Evolutionary conservation across 2,888 invertebrate genomes (phyloP), one percentile per base, ranked within the genome.

Genomic region (Cheilosia vernalis): DNA sequence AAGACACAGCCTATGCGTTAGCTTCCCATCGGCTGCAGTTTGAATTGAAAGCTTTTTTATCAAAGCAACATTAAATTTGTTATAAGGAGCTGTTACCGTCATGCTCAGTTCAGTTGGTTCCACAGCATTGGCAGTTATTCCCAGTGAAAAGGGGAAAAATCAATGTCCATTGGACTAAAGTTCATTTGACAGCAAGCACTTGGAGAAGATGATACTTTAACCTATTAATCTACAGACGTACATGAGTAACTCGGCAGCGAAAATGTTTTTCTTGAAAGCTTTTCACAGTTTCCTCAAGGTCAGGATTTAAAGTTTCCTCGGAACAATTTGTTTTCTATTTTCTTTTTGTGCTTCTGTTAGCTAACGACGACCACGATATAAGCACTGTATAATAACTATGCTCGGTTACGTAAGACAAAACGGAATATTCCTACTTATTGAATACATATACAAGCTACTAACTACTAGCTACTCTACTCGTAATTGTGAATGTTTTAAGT

Each of bases 171-270:
- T 84, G 40, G 63, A 37, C 53, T 55, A 33, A 44, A 76, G 69
- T 80, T 80, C 33, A 74, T 79, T 69, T 72, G 21, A 74, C 64
- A 80, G 53, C 49, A 60, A 76, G 53, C 42, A 60, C 72, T 77
- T 66, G 66, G 76, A 44, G 70, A 72, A 66, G 51, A 69, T 67
- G 53, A 81, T 63, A 72, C 63, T 81, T 81, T 81, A 76, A 85
- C 85, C 81, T 81, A 81, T 81, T 49, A 21, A 77, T 66, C 66
- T 70, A 81, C 55, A 76, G 66, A 49, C 67, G 66, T 70, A 76
- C 74, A 60, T 80, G 74, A 76, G 47, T 70, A 61, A 80, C 80
- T 74, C 74, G 74, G 70, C 80, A 80, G 66, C 80, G 80, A 70
- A 70, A 67, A 67, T 72, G 56, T 55, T 61, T 67, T 80, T 72